Conservation (phyloP, 2,888 invertebrate species). For the Caenorhabditis sp. region DNA sequence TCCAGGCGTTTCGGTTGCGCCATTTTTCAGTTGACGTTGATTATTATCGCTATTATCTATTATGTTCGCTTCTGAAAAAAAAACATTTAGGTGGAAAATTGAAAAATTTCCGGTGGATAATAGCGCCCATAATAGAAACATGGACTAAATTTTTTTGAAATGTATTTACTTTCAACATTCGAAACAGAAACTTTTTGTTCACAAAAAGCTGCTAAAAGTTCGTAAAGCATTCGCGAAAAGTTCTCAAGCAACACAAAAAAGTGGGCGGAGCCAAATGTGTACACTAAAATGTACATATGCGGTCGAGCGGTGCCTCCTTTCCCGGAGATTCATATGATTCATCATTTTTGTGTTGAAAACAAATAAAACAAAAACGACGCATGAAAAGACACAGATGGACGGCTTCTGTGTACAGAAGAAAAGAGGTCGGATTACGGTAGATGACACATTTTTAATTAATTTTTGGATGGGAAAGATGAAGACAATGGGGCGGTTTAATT, state of each 20-base stretch:
- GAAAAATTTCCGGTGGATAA: not conserved
- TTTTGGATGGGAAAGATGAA: too few species aligned
- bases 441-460: too few species aligned
- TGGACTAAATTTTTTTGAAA: not conserved
- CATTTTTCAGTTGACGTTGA: conserved; percentile 29
- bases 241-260: too few species aligned
- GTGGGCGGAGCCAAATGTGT: too few species aligned
- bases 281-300: too few species aligned
- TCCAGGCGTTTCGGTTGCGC: conserved; percentile 57
- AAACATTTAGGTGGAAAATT: not conserved
- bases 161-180: not conserved
- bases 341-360: conserved; percentile 15
- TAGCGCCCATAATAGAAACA: too few species aligned
- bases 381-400: conserved; percentile 34
- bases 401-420: conserved; percentile 21
- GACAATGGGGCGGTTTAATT: too few species aligned
- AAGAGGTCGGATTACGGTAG: conserved; percentile 5
- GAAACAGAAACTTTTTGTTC: too few species aligned
- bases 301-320: too few species aligned
- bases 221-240: too few species aligned
- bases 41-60: conserved; percentile 26
- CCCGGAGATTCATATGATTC: too few species aligned
- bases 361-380: conserved; percentile 18
- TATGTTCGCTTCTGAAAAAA: conserved; percentile 39
- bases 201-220: too few species aligned